Evolutionary conservation across 2,888 invertebrate species (phyloP).

Genomic region (Horisme vitalbata): DNA sequence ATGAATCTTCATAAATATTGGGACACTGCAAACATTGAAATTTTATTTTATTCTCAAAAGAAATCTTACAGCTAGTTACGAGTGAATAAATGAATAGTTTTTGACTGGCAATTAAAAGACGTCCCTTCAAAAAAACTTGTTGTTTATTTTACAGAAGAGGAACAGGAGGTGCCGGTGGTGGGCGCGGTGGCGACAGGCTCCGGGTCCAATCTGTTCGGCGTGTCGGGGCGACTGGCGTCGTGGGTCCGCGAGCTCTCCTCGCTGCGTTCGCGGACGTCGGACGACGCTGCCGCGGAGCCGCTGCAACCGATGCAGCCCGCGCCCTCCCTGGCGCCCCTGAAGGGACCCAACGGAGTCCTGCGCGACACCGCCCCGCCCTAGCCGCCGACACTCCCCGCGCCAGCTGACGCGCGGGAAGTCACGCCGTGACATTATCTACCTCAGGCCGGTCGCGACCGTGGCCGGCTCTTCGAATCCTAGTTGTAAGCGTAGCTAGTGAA

Average conservation of each 20-base stretch:
- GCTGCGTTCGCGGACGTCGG: constrained; percentile 63
- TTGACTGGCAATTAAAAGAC: no score
- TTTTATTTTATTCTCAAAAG: no score
- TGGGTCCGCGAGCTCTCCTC: constrained; percentile 79
- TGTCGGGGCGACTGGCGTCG: constrained; percentile 75
- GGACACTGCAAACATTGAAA: no score
- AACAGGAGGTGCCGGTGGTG: constrained; percentile 69
- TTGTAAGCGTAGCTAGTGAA: constrained; percentile 71
- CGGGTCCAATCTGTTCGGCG: constrained; percentile 77
- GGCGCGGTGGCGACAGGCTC: constrained; percentile 76
- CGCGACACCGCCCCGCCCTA: constrained; percentile 40
- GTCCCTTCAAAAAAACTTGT: no score
- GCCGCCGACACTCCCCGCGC: constrained; percentile 4
- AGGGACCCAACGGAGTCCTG: constrained; percentile 57
- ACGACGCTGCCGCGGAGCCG: constrained; percentile 65
- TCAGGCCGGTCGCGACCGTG: constrained; percentile 53
- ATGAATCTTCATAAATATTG: no score
- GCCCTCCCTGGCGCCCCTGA: constrained; percentile 21
- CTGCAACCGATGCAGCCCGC: constrained; percentile 44
- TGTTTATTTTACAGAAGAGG: constrained; percentile 50
- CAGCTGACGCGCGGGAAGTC: background rate
- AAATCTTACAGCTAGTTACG: no score
- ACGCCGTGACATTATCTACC: constrained; percentile 52
- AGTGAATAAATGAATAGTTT: no score
- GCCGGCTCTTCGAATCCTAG: constrained; percentile 74